phyloP scores from a whole-genome alignment of 2,113 vertebrate genomes.

The Protobothrops flavoviridis region DNA sequence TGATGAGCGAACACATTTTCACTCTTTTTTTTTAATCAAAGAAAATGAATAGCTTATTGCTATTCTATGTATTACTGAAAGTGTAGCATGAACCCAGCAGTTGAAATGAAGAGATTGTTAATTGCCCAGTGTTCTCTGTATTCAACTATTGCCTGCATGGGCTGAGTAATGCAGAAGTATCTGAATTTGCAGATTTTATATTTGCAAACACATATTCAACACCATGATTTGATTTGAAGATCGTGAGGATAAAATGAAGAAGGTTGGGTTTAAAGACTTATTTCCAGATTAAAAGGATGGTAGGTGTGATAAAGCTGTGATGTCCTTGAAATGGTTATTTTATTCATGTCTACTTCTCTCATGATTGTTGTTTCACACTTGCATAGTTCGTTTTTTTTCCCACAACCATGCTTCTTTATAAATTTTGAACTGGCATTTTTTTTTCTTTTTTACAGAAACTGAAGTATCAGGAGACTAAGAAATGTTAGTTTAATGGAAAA shows the following conservation, averaged over 20 bases:
- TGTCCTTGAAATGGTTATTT: background rate
- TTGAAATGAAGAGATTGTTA: background rate
- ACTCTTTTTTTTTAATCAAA: background rate
- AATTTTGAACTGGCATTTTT: background rate
- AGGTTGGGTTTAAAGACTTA: background rate
- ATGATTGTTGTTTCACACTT: background rate
- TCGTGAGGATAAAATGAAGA: background rate
- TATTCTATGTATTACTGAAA: background rate
- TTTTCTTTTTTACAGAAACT: background rate
- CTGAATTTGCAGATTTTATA: background rate
- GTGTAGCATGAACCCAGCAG: background rate
- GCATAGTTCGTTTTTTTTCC: too few relatives aligned
- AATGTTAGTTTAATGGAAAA: background rate
- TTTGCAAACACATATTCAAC: background rate
- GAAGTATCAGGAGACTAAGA: background rate
- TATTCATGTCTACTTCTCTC: background rate
- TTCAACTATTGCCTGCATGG: background rate
- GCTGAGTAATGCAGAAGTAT: background rate
- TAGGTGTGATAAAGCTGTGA: background rate
- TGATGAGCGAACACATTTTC: background rate
- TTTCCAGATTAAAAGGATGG: background rate
- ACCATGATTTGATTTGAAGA: background rate
- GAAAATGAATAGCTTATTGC: background rate
- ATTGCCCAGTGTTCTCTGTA: background rate
- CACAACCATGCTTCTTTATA: background rate